Conservation (phyloP, 2,888 invertebrate species). For the Scotopteryx bipunctaria region DNA sequence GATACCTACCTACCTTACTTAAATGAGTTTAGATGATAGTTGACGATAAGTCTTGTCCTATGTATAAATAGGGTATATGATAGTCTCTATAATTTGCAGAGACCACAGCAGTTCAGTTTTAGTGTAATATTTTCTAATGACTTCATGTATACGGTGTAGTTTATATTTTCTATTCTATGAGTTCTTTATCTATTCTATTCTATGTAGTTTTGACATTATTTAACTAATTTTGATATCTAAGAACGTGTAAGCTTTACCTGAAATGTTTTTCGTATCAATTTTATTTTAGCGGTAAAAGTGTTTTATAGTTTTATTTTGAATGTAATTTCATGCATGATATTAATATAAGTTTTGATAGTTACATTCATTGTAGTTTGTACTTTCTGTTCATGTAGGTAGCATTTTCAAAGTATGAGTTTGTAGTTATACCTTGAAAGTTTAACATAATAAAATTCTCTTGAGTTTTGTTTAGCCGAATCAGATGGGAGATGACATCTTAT, state of each 20-base stretch:
- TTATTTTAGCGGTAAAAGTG: slow-evolving; percentile 8
- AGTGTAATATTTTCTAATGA: too few species aligned
- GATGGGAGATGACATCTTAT: neutral
- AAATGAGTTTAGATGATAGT: too few species aligned
- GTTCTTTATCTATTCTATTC: neutral
- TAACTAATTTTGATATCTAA: slow-evolving; percentile 16
- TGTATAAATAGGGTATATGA: too few species aligned
- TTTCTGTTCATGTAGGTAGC: slow-evolving; percentile 1
- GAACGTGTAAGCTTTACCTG: neutral
- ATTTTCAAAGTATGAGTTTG: neutral
- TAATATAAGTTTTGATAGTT: slow-evolving; percentile 13
- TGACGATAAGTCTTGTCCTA: too few species aligned
- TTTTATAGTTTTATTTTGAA: slow-evolving; percentile 17
- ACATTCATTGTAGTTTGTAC: slow-evolving; percentile 7
- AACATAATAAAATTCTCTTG: neutral
- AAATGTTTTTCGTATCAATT: slow-evolving; percentile 15
- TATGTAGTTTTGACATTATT: slow-evolving; percentile 9
- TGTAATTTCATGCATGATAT: slow-evolving; percentile 1
- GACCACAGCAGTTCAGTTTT: too few species aligned
- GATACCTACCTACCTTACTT: too few species aligned
- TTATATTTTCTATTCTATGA: slow-evolving; percentile 1
- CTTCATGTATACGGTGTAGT: neutral
- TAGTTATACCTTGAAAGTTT: neutral
- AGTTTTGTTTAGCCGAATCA: neutral
- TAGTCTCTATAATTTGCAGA: too few species aligned